phyloP scores from a whole-genome alignment of 2,113 vertebrate species.

The Cricetomys ansorgei region DNA sequence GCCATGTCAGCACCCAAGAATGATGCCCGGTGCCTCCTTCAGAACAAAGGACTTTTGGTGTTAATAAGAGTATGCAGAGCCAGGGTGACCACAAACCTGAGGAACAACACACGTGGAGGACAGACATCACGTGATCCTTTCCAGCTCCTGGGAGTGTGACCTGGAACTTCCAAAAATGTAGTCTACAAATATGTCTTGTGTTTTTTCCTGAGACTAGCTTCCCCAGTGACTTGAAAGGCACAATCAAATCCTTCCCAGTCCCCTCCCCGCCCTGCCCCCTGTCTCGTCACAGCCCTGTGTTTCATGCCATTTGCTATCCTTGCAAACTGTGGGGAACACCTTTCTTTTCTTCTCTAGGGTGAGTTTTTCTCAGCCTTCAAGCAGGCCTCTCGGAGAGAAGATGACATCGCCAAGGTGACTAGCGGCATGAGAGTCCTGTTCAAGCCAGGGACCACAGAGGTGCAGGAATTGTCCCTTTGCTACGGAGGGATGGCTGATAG shows the following conservation, averaged over 20 bases:
- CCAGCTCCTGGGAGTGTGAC: not conserved
- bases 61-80: not conserved
- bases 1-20: not conserved
- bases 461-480: conserved; percentile 91
- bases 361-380: conserved; percentile 97
- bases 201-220: not conserved
- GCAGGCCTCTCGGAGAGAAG: conserved; percentile 94
- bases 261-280: not conserved
- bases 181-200: accelerated
- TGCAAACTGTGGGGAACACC: not conserved
- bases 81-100: not conserved
- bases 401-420: conserved; percentile 97
- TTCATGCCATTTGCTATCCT: not conserved
- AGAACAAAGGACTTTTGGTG: not conserved
- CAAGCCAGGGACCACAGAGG: conserved; percentile 80
- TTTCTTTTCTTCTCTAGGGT: conserved; percentile 80
- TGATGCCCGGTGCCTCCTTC: not conserved
- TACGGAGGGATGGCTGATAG: conserved; percentile 96
- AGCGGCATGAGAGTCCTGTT: conserved; percentile 94
- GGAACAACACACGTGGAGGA: not conserved
- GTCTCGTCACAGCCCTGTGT: accelerated
- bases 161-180: not conserved
- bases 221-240: accelerated
- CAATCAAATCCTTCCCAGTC: accelerated
- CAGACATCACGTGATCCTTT: not conserved